Base-by-base conservation (phyloP, 2,797 vertebrate species). In the Galagoides demidoff region DNA sequence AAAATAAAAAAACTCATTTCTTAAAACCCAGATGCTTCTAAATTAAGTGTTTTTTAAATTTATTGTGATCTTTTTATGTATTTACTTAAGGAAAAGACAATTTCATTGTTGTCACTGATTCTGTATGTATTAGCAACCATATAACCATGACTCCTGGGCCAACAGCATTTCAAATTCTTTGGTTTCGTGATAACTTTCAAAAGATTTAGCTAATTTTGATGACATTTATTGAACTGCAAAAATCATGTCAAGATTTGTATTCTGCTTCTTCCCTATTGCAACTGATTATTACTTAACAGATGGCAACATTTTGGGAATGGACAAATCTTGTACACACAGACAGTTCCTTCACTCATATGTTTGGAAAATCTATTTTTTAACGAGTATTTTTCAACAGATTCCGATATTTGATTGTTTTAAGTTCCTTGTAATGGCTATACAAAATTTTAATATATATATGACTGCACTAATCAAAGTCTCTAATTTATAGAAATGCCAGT, bases 311-410 rank as follows among this genome's bases (percentile, higher is more conserved):
- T 87, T 77, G 39, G 39, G 79, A 89, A 82, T 45, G 63, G 27
- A 57, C 23, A 52, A 64, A 64, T 92, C 59, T 63, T 92, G 20
- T 63, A 92, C 45, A 63, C 49, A 85, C n/a, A 86, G 49, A 52
- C 1, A 76, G 25, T 71, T 78, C 74, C 20, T 85, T 93, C 29
- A 82, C 10, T 27, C 77, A 86, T 79, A 63, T 84, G 39, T 55
- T 92, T 66, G 90, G 25, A 92, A 61, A 87, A 11, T 63, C 77
- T 95, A 96, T 89, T 94, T 90, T 95, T 77, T 63, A 16, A 83
- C 52, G 34, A 78, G 43, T 82, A 78, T 82, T 89, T 83, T 90
- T 83, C 91, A 90, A 57, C 59, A 89, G 49, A 91, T 92, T 93
- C 23, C 23, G 83, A 31, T 79, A 79, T 79, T 90, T 83, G 14